phyloP scores from a whole-genome alignment of 2,888 invertebrate species.

The Drosophila mimetica region DNA sequence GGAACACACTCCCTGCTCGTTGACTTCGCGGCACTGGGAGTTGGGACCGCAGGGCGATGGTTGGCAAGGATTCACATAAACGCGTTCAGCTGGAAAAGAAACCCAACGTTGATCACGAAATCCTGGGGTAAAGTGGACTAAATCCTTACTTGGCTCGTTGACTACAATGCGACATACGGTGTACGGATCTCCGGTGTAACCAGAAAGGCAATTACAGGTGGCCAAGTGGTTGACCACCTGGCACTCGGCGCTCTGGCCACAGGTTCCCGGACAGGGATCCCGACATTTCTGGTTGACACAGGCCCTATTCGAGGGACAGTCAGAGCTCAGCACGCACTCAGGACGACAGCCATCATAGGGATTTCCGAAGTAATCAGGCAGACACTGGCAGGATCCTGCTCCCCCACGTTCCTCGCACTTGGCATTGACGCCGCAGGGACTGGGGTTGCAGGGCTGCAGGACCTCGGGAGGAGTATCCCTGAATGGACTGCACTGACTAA shows the following conservation, averaged over 20 bases:
- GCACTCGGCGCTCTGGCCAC: conserved; percentile 88
- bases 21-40: conserved; percentile 90
- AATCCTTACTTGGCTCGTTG: conserved; percentile 85
- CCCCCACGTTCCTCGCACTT: conserved; percentile 89
- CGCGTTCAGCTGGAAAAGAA: conserved; percentile 83
- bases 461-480: conserved; percentile 85
- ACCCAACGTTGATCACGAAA: not conserved
- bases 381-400: conserved; percentile 90
- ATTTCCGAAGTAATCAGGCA: conserved; percentile 90
- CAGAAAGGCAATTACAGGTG: conserved; percentile 86
- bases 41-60: conserved; percentile 94
- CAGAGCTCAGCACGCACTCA: conserved; percentile 88
- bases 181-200: conserved; percentile 89
- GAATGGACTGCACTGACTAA: conserved; percentile 82
- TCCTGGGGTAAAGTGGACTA: not conserved
- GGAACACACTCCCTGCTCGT: conserved; percentile 89
- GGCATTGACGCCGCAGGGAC: conserved; percentile 88
- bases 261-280: conserved; percentile 88
- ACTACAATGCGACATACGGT: conserved; percentile 86
- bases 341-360: conserved; percentile 90
- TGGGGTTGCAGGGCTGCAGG: conserved; percentile 85
- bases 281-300: conserved; percentile 88
- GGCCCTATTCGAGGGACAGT: conserved; percentile 88
- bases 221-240: conserved; percentile 88
- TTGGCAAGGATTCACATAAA: conserved; percentile 87